phyloP scores from a whole-genome alignment of 1,140 invertebrate species.

The Drosophila sturtevanti region DNA sequence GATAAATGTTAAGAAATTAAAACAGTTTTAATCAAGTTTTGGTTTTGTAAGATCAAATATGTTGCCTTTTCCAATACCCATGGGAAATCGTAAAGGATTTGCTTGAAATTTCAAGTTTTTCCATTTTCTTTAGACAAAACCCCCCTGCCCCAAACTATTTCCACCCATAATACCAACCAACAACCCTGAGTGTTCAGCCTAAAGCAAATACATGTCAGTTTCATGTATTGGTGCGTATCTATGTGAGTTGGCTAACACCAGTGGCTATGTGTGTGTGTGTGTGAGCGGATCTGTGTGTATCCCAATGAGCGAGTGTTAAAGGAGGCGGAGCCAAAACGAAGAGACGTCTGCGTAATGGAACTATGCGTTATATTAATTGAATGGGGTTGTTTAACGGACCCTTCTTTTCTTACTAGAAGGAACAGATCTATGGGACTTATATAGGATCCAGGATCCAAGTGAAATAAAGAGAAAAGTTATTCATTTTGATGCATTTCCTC shows the following conservation, averaged over 20 bases:
- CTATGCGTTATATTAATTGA: not conserved
- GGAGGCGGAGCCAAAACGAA: conserved; percentile 35
- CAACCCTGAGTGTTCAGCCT: conserved; percentile 13
- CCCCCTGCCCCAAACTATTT: no score
- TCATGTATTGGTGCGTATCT: conserved; percentile 72
- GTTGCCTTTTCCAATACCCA: not conserved
- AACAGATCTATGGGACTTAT: not conserved
- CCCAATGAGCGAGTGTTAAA: conserved; percentile 22
- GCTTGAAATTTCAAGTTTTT: not conserved
- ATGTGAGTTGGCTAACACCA: conserved; percentile 62
- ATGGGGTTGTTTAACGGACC: not conserved
- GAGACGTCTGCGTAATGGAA: conserved; percentile 24
- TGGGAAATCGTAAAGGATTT: not conserved
- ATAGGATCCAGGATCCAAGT: not conserved
- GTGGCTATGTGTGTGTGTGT: conserved; percentile 9
- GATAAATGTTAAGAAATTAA: no score
- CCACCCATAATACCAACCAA: conserved; percentile 5
- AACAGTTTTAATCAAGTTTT: not conserved
- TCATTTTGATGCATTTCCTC: not conserved
- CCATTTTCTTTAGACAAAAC: not conserved
- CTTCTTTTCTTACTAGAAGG: not conserved
- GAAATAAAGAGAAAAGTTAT: not conserved
- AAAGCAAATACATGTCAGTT: not conserved
- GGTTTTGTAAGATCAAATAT: not conserved
- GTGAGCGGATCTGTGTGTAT: not conserved